Evolutionary conservation across 2,113 vertebrate species (phyloP).

Genomic region (Columba livia): DNA sequence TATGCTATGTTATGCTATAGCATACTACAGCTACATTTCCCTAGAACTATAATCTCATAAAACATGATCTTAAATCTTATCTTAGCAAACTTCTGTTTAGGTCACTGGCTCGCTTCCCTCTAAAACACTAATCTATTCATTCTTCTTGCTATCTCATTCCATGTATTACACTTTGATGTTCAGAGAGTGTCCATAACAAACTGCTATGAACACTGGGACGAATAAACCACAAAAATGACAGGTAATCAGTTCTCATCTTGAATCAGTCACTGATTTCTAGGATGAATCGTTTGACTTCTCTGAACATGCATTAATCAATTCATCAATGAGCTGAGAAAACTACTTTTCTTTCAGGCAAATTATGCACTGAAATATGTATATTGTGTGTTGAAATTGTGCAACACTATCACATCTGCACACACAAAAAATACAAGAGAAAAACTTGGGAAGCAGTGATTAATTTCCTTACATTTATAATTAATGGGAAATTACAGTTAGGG

Average conservation of each 20-base stretch:
- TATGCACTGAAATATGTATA: background rate
- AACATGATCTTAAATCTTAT: background rate
- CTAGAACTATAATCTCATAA: background rate
- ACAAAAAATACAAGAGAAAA: background rate
- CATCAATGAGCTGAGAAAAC: background rate
- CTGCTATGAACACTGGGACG: background rate
- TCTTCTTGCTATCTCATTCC: background rate
- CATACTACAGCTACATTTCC: background rate
- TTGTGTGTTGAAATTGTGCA: background rate
- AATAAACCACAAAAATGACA: background rate
- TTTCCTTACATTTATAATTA: background rate
- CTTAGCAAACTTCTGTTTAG: background rate
- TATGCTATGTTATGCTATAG: accelerated
- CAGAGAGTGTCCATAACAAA: background rate
- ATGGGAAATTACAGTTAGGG: background rate
- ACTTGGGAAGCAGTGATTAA: background rate
- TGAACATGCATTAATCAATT: background rate
- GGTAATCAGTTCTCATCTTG: background rate
- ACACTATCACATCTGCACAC: background rate
- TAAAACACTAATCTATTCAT: background rate
- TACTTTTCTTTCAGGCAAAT: background rate
- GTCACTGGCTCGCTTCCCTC: background rate
- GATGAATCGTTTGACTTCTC: background rate
- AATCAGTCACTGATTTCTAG: background rate
- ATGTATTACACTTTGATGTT: background rate